Conservation (phyloP, 2,888 invertebrate genomes). For the Ferdinandea cuprea region DNA sequence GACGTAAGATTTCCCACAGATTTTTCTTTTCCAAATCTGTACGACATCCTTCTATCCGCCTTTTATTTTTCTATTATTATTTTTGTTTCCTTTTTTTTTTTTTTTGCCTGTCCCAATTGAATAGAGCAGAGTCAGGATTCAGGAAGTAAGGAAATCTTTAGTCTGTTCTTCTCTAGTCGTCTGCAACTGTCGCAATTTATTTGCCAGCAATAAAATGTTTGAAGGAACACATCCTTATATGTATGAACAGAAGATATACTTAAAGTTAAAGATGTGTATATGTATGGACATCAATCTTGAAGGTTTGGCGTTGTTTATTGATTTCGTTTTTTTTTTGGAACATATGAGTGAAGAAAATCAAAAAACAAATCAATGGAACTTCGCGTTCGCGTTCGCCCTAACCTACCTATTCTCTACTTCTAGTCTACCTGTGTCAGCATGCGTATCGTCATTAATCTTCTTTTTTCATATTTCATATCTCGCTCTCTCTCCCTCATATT, state of each 20-base stretch:
- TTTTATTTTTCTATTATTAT: constrained; percentile 28
- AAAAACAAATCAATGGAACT: background rate
- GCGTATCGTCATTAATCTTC: constrained; percentile 58
- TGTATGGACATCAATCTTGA: constrained; percentile 21
- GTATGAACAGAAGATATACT: constrained; percentile 38
- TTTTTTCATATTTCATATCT: constrained; percentile 70
- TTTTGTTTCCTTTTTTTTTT: constrained; percentile 6
- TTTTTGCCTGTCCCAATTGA: constrained; percentile 44
- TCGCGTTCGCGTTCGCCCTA: background rate
- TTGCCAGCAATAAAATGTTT: constrained; percentile 66
- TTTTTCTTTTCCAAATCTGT: constrained; percentile 58
- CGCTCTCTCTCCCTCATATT: constrained; percentile 58
- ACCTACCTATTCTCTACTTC: background rate
- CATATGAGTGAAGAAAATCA: constrained; percentile 46
- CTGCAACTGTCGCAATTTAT: constrained; percentile 74
- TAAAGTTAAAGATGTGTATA: constrained; percentile 16
- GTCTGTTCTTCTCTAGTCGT: constrained; percentile 52
- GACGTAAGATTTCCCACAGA: constrained; percentile 71
- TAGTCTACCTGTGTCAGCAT: constrained; percentile 57
- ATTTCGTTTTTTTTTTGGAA: constrained; percentile 42
- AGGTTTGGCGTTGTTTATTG: constrained; percentile 51
- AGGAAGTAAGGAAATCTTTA: constrained; percentile 45
- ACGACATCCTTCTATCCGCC: constrained; percentile 55
- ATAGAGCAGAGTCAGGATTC: constrained; percentile 61
- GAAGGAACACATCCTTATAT: constrained; percentile 35